Conservation (phyloP, 2,888 invertebrate species). For the Monopis laevigella region DNA sequence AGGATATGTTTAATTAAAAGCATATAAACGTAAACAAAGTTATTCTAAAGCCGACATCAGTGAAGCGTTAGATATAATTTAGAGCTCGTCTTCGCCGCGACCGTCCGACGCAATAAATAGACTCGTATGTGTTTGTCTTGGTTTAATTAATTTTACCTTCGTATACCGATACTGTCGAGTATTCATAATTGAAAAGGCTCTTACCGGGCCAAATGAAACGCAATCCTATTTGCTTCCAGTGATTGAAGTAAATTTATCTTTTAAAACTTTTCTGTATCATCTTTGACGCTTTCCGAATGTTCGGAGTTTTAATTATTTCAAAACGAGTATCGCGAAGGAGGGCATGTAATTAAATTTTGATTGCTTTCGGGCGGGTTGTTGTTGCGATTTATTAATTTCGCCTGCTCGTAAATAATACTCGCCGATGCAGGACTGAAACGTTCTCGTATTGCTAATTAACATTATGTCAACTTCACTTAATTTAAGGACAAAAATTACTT, state of each 20-base stretch:
- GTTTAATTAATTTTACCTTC: constrained; percentile 67
- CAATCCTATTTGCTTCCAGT: constrained; percentile 63
- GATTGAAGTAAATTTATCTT: constrained; percentile 65
- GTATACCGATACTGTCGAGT: constrained; percentile 65
- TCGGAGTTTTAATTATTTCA: constrained; percentile 36
- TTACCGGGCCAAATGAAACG: constrained; percentile 61
- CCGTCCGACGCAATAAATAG: constrained; percentile 51
- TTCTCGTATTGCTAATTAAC: no score
- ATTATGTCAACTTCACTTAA: no score
- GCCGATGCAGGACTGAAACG: constrained; percentile 6
- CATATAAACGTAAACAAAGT: no score
- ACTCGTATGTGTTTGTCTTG: constrained; percentile 63
- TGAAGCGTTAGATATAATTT: not conserved
- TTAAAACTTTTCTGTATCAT: constrained; percentile 59
- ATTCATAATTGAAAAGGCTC: constrained; percentile 65
- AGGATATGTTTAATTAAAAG: no score
- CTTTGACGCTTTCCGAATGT: constrained; percentile 42
- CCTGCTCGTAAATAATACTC: constrained; percentile 37
- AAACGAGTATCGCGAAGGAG: constrained; percentile 33
- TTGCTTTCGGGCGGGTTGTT: constrained; percentile 48
- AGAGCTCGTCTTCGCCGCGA: constrained; percentile 21
- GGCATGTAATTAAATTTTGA: constrained; percentile 56
- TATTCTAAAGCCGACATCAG: no score
- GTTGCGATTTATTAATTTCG: constrained; percentile 52
- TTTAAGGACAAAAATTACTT: no score